Conservation (phyloP, 2,797 vertebrate species). For the Schizothorax lantsangensis region DNA sequence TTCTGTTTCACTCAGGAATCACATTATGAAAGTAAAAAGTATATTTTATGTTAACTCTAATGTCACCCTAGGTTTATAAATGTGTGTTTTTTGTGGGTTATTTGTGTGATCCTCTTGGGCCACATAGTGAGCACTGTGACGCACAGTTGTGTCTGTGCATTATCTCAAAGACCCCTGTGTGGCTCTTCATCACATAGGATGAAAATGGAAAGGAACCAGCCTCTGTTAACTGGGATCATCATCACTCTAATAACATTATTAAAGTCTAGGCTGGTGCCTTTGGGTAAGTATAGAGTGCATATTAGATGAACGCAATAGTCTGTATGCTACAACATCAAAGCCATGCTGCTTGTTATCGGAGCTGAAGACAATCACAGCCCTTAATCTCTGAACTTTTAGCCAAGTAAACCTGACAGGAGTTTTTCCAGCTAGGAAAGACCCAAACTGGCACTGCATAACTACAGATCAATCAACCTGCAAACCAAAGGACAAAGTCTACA, state of each 20-base stretch:
- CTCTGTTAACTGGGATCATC: slow-evolving; percentile 44
- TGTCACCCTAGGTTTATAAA: background rate
- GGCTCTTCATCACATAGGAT: slow-evolving; percentile 41
- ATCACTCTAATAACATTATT: slow-evolving; percentile 54
- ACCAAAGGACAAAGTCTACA: slow-evolving; percentile 23
- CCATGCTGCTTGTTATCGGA: slow-evolving; percentile 55
- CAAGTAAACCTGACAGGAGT: slow-evolving; percentile 53
- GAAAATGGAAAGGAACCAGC: slow-evolving; percentile 5
- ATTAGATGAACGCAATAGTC: slow-evolving; percentile 48
- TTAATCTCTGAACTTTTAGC: slow-evolving; percentile 56
- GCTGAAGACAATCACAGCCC: slow-evolving; percentile 50
- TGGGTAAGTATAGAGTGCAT: slow-evolving; percentile 23
- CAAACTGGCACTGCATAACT: slow-evolving; percentile 31
- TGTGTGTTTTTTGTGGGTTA: background rate
- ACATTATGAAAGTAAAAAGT: background rate
- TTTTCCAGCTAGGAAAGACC: slow-evolving; percentile 18
- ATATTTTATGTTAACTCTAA: background rate
- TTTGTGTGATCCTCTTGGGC: slow-evolving; percentile 18
- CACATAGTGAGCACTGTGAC: background rate
- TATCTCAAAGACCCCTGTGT: slow-evolving; percentile 39
- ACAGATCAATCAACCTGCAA: slow-evolving; percentile 39
- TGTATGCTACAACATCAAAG: slow-evolving; percentile 51
- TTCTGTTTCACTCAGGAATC: background rate
- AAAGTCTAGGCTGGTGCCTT: slow-evolving; percentile 25
- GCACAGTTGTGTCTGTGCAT: background rate